phyloP scores from a whole-genome alignment of 2,113 vertebrate genomes.

The Ictalurus furcatus region DNA sequence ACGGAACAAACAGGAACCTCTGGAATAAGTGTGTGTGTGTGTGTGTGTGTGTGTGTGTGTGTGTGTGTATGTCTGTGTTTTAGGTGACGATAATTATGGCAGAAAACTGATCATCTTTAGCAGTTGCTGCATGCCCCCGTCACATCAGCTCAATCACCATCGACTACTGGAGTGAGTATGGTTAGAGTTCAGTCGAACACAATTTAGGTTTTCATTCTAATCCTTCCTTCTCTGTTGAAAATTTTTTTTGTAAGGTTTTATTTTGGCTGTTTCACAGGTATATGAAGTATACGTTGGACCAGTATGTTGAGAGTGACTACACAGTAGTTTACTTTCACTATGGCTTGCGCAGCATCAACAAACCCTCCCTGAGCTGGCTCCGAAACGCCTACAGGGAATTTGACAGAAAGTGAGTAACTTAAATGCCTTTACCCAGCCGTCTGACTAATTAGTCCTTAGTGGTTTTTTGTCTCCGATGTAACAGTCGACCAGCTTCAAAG shows the following conservation, averaged over 20 bases:
- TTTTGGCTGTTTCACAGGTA: conserved; percentile 70
- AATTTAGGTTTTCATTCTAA: neutral
- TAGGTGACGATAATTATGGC: conserved; percentile 83
- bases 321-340: conserved; percentile 83
- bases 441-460: conserved; percentile 2
- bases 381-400: conserved; percentile 81
- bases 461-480: neutral
- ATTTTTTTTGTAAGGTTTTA: neutral
- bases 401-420: conserved; percentile 79
- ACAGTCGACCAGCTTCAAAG: conserved; percentile 25
- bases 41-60: neutral
- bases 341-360: conserved; percentile 82
- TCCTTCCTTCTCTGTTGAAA: neutral
- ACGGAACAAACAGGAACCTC: neutral
- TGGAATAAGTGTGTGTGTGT: neutral
- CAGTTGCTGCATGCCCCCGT: conserved; percentile 83
- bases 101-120: conserved; percentile 83
- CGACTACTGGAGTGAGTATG: conserved; percentile 81
- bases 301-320: conserved; percentile 84
- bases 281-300: conserved; percentile 81
- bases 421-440: neutral
- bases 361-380: conserved; percentile 81
- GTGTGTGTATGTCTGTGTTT: neutral
- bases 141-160: conserved; percentile 82
- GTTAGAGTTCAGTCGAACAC: neutral